Evolutionary conservation across 2,797 vertebrate genomes (phyloP).

Genomic region (Pangasius macronema): DNA sequence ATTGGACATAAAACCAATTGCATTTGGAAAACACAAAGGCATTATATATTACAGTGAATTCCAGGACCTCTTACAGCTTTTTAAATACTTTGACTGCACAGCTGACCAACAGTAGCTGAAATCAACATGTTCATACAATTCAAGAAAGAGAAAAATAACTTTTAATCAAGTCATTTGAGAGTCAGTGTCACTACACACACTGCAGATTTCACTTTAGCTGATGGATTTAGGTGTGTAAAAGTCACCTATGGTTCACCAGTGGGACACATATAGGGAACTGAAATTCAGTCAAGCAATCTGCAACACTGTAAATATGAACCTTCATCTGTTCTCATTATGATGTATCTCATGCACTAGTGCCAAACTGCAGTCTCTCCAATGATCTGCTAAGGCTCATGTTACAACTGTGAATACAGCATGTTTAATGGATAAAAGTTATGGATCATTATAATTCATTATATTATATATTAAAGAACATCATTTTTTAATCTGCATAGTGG

Average conservation of each 20-base stretch:
- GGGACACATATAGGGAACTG: neutral
- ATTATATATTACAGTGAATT: neutral
- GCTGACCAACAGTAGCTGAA: neutral
- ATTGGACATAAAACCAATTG: neutral
- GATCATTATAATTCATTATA: neutral
- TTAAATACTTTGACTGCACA: neutral
- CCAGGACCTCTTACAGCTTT: neutral
- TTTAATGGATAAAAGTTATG: neutral
- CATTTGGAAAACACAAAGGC: neutral
- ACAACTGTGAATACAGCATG: neutral
- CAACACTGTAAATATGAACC: neutral
- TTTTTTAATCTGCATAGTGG: neutral
- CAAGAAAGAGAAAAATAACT: neutral
- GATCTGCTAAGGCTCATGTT: neutral
- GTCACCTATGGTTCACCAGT: neutral
- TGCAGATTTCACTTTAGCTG: neutral
- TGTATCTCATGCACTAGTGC: neutral
- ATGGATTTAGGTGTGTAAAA: neutral
- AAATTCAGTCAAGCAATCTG: neutral
- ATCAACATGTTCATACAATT: neutral
- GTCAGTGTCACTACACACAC: neutral
- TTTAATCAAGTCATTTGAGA: neutral
- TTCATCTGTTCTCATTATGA: neutral
- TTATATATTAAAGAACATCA: neutral
- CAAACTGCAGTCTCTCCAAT: neutral